Conservation (phyloP, 1,140 invertebrate genomes). For the Ceratina calcarata region DNA sequence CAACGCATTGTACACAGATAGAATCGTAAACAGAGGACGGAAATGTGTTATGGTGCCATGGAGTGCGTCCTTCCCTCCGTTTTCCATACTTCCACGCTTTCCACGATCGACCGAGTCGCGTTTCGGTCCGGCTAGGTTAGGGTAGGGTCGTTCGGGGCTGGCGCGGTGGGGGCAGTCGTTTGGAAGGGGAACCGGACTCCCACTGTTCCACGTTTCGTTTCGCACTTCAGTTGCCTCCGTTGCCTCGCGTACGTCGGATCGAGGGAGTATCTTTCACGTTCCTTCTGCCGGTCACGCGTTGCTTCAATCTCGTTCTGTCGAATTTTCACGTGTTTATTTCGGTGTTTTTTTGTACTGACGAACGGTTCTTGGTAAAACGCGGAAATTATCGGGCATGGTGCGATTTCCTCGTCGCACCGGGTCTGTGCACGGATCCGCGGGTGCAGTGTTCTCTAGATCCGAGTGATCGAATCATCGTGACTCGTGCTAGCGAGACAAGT, state of each 20-base stretch:
- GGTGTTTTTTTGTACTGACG: no score
- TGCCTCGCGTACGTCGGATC: conserved; percentile 55
- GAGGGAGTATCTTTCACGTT: neutral
- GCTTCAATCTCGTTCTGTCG: neutral
- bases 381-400: conserved; percentile 27
- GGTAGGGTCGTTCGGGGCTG: conserved; percentile 49
- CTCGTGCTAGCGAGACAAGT: neutral
- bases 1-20: neutral
- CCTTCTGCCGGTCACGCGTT: conserved; percentile 6
- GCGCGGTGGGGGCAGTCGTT: neutral
- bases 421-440: neutral
- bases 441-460: conserved; percentile 10
- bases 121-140: conserved; percentile 51
- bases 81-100: conserved; percentile 36
- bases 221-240: conserved; percentile 62
- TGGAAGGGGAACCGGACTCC: conserved; percentile 29
- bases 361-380: no score
- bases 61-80: conserved; percentile 45
- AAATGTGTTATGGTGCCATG: conserved; percentile 68
- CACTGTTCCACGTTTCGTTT: conserved; percentile 42
- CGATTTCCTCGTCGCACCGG: neutral
- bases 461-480: conserved; percentile 26
- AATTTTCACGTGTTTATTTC: neutral
- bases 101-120: conserved; percentile 61
- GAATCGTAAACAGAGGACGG: conserved; percentile 41